Base-by-base conservation (phyloP, 92 coral and sea anemone species). In the Porites lobata region DNA sequence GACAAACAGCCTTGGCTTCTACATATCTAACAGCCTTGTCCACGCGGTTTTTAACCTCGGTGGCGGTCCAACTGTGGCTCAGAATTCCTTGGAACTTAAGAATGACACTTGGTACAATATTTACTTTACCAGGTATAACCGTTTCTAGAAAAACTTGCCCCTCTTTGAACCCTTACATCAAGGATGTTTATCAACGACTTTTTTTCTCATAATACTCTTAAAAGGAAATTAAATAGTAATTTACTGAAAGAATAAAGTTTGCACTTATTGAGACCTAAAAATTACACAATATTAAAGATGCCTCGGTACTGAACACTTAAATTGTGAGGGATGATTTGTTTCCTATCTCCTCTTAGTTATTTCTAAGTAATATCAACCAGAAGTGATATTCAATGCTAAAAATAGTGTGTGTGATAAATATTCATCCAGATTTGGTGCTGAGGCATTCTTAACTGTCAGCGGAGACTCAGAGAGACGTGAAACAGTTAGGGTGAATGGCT, bases 91-190 rank as follows among this genome's bases (percentile, higher is more conserved):
- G 17, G 85, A 75, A 11, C 91, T 94, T 18, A 92, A 91, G 64
- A 83, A 78, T 6, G 89, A 82, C 22, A 81, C 91, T n/a, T 96
- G 98, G 98, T 80, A 78, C 65, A 61, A 79, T 53, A 72, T 86
- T 17, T 83, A 85, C 75, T 83, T 92, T 81, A 86, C 86, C 20
- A 86, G 96, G 96, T 94, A 63, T 68, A 87, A 53, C 7, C 3
- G 7, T 69, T 57, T 6, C 14, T 50, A 43, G n/a, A 72, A 21
- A 71, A 38, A 29, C 32, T 29, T 7, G 7, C 62, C 54, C 2
- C 19, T 6, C 59, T 54, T 10, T 54, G 59, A 54, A 13, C 12
- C 8, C 59, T 54, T 9, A 54, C 3, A 54, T 9, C 59, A 70
- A 70, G 52, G 10, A 72, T 13, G 29, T 50, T 56, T 2, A 70